Evolutionary conservation across 1,140 invertebrate genomes (phyloP), one percentile per base, ranked within the genome.

Genomic region (Ceratoteleas bidentatus): DNA sequence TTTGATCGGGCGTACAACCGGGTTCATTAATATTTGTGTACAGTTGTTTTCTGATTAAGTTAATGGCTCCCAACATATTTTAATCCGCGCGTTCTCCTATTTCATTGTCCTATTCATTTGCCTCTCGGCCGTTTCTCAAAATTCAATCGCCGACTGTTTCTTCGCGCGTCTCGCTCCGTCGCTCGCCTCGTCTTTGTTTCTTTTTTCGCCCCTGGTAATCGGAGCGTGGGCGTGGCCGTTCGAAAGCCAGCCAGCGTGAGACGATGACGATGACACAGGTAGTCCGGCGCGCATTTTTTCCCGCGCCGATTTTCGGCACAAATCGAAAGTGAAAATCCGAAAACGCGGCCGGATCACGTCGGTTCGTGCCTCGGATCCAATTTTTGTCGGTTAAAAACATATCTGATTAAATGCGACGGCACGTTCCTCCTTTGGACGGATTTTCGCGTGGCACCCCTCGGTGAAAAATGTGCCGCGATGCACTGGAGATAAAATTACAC

Each of bases 1-100:
- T 78, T 64, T 60, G 75, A 77, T 7, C 40, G 16, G 57, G 16
- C 62, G 64, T 56, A 68, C 61, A 68, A 53, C 50, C 14, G 9
- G 61, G 8, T 65, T 78, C 61, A 53, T 78, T 78, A 70, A 78
- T 70, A 69, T 65, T 58, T 64, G 57, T 64, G 58, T 78, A 64
- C 45, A 58, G 76, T 79, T 72, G 76, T 78, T 52, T 54, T 58
- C 34, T 60, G 76, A 79, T 66, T 40, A 72, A 72, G 32, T 72
- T 70, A 78, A 78, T 72, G 68, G 61, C 53, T 66, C 50, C 61
- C 40, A 50, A 61, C 66, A 79, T 79, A 72, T 72, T 79, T 70
- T 52, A 72, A 69, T 69, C 62, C 53, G 14, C 43, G 14, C 43
- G 61, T 68, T 69, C 78, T 75, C 65, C 36, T 64, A 60, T 69